Evolutionary conservation across 2,797 vertebrate species (phyloP), one percentile per base, ranked within the genome.

Genomic region (Channallabes apus): DNA sequence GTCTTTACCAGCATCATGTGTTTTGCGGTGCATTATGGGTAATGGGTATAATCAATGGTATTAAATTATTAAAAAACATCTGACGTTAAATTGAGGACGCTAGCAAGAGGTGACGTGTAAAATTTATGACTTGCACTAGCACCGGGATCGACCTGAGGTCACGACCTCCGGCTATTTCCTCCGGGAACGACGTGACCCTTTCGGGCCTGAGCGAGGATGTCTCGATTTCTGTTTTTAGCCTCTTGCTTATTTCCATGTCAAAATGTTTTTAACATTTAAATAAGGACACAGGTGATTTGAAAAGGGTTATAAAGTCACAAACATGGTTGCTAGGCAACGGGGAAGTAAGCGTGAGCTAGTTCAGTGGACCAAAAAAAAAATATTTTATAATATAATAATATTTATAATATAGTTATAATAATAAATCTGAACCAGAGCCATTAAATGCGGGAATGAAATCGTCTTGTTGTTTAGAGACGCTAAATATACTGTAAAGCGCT

Each of bases 71-170:
- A 0, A 61, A 35, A 38, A 35, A 41, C 4, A 32, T 24, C 35
- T 7, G 76, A 27, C 1, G 14, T 18, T 27, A 4, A 29, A 59
- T 54, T 14, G 20, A 41, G 18, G 29, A 54, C 20, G 17, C 27
- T 54, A 56, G 59, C 20, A 5, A 29, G 41, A 27, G 11, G 18
- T 14, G 64, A 58, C 8, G 12, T 59, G 9, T 64, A 59, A 18
- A 51, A 64, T 62, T 41, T 9, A 79, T 11, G 35, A 18, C 35
- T 65, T 65, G 51, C 29, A 24, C 38, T 46, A 61, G 46, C 64
- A 4, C 18, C 15, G 77, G 64, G 4, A 80, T 80, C n/a, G 67
- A 72, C 67, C 76, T 22, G 24, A 35, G 83, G 83, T 72, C 77
- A 35, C 32, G 84, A 80, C 84, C 77, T 72, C 14, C n/a, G 1